Percentiles rank a stretch among this genome's conserved stretches.
Conservation (phyloP, 2,888 invertebrate species). For the Cryptops parisi region DNA sequence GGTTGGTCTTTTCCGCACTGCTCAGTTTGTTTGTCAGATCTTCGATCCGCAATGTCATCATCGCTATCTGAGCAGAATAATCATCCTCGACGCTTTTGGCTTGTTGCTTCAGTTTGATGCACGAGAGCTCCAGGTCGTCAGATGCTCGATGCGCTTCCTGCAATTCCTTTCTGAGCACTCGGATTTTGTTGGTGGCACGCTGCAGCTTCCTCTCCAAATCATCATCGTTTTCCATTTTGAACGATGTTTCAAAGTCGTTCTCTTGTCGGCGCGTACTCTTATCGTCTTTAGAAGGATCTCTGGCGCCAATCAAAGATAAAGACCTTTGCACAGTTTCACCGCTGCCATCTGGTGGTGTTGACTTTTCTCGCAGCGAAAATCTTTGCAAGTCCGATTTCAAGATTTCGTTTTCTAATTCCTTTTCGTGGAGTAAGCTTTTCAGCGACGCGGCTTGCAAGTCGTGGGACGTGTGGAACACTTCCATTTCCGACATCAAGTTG, state of each 20-base stretch:
- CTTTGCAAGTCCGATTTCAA: neutral
- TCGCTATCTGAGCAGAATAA: constrained; percentile 46
- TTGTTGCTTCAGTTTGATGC: constrained; percentile 24
- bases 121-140: constrained; percentile 23
- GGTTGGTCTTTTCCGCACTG: constrained; percentile 58
- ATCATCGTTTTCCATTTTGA: neutral
- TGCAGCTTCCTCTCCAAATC: constrained; percentile 7
- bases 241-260: neutral
- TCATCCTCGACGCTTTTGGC: constrained; percentile 45
- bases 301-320: neutral
- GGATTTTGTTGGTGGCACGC: constrained; percentile 32
- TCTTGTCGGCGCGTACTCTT: neutral
- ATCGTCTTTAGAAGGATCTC: neutral
- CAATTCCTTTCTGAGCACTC: constrained; percentile 19
- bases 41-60: constrained; percentile 69
- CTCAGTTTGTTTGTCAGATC: constrained; percentile 68
- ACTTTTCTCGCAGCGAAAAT: neutral
- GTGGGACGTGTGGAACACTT: neutral
- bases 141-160: constrained; percentile 20
- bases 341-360: neutral
- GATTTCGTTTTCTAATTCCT: neutral
- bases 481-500: constrained; percentile 4
- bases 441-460: neutral
- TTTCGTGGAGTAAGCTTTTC: neutral
- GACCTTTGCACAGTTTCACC: neutral